A percentile compares a stretch with the other conserved stretches of the same genome.
These are phyloP conservation scores for Rhabdophis nuchalis DNA, from an alignment of 2,797 vertebrate genomes.

Conservation along the genomic window DNA sequence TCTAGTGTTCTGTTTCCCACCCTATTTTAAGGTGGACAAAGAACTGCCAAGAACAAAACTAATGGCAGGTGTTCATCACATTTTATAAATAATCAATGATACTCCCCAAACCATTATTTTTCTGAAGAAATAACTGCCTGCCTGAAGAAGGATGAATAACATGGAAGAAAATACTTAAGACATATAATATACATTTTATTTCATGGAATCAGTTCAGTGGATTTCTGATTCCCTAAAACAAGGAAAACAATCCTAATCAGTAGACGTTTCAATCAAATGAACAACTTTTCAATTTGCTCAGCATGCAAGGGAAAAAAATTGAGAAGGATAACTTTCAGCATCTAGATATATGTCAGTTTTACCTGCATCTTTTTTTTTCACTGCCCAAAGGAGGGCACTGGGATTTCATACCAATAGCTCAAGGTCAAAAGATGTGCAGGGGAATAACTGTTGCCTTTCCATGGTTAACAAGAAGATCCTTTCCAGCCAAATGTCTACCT, in stretches of 20 bases:
- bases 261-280: not conserved
- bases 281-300: not conserved
- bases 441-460: not conserved
- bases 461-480: not conserved
- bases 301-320: not conserved
- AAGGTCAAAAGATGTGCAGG: constrained; percentile 27
- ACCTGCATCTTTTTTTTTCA: not conserved
- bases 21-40: not conserved
- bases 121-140: not conserved
- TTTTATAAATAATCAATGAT: not conserved
- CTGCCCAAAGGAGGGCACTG: not conserved
- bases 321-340: not conserved
- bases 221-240: not conserved
- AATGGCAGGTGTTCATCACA: not conserved
- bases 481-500: constrained; percentile 3
- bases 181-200: not conserved
- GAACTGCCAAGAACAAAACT: not conserved
- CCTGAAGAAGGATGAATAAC: not conserved
- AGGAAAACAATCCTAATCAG: not conserved
- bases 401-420: constrained; percentile 11
- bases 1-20: not conserved
- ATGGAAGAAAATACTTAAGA: not conserved
- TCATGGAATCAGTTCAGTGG: not conserved
- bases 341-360: constrained; percentile 17
- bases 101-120: accelerated